A percentile compares a stretch with the other conserved stretches of the same genome.
Conservation (phyloP, 2,888 invertebrate species). For the Altica lythri region DNA sequence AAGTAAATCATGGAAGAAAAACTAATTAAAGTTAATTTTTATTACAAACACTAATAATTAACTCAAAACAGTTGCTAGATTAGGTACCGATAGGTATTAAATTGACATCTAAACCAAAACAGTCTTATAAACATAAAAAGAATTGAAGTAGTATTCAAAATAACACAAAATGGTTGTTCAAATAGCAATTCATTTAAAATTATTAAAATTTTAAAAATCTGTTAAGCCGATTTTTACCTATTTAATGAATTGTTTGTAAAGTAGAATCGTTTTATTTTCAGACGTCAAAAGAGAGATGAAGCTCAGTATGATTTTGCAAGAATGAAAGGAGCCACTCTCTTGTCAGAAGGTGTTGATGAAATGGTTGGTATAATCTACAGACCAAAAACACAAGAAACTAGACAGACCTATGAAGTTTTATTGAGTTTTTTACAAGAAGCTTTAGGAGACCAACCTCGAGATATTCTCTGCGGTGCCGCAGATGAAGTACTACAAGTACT, state of each 20-base stretch:
- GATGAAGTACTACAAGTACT: slow-evolving; percentile 95
- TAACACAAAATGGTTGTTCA: neutral
- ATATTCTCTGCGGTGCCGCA: slow-evolving; percentile 97
- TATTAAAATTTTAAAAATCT: too few species aligned
- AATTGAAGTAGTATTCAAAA: neutral
- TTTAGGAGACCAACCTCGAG: slow-evolving; percentile 94
- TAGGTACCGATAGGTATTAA: too few species aligned
- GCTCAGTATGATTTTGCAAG: slow-evolving; percentile 89
- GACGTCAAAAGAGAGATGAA: slow-evolving; percentile 88
- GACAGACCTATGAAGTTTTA: slow-evolving; percentile 95
- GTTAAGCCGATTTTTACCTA: too few species aligned
- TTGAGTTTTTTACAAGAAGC: slow-evolving; percentile 97
- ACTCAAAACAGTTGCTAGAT: too few species aligned
- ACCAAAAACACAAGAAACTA: slow-evolving; percentile 96
- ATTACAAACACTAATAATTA: too few species aligned
- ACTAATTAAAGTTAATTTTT: too few species aligned
- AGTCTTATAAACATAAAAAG: too few species aligned
- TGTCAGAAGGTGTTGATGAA: slow-evolving; percentile 89
- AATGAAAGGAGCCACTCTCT: slow-evolving; percentile 83
- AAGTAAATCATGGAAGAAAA: too few species aligned
- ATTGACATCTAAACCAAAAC: too few species aligned
- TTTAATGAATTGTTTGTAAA: too few species aligned
- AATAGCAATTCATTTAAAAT: too few species aligned
- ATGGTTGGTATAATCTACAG: slow-evolving; percentile 93
- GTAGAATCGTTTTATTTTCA: slow-evolving; percentile 53